Evolutionary conservation across 1,140 invertebrate species (phyloP), one percentile per base, ranked within the genome.

Genomic region (Mercenaria mercenaria): DNA sequence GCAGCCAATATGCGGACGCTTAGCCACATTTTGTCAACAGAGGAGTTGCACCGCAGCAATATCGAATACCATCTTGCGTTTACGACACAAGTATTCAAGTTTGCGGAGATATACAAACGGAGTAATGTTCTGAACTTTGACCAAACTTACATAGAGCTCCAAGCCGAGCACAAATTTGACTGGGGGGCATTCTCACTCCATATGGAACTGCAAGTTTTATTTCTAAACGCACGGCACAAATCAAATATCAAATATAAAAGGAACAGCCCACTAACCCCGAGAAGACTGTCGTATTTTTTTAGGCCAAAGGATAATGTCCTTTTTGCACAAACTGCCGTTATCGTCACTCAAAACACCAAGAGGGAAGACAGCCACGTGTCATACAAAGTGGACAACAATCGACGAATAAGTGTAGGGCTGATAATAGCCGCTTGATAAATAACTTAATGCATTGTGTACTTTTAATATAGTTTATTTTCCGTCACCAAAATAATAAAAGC

Each of bases 21-120:
- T 4, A 79, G n/a, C 52, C n/a, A 15, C 52, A 76, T 34, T 37
- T 15, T 43, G 11, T 76, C 10, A 8, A 15, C 29, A 50, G 18
- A 15, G 47, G 29, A 13, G 43, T 37, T 3, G 47, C 3, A 26
- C 29, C 34, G 39, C 23, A 64, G 23, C 61, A 23, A 26, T 6
- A 64, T n/a, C n/a, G n/a, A n/a, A n/a, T n/a, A n/a, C n/a, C n/a
- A n/a, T n/a, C n/a, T n/a, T n/a, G n/a, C n/a, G 23, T 79, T 47
- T 52, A 79, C 76, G 4, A 79, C 76, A 29, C 43, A 79, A 50
- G 39, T 79, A 10, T 72, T 72, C 34, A 29, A 72, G n/a, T 56
- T 76, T 76, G 72, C 72, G 8, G 39, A 76, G 3, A 80, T 56
- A 10, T 56, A 56, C 23, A 47, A 80, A 15, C 56, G 52, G 77